Conservation (phyloP, 2,113 vertebrate species). For the Setophaga kirtlandii region DNA sequence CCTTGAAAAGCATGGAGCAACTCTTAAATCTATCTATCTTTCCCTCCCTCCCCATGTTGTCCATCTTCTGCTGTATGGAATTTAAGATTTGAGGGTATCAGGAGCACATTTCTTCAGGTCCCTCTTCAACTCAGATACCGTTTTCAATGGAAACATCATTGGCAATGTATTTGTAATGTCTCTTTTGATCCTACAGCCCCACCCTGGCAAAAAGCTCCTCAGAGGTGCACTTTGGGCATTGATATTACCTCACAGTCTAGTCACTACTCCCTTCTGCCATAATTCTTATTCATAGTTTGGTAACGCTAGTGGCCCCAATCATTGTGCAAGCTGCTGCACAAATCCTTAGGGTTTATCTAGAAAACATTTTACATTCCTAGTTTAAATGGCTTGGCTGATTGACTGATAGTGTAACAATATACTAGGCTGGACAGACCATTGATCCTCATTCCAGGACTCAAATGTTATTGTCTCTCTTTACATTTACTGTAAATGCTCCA, state of each 20-base stretch:
- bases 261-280: neutral
- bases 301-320: neutral
- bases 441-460: conserved; percentile 22
- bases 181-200: neutral
- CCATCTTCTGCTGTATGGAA: neutral
- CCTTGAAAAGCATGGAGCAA: neutral
- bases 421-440: neutral
- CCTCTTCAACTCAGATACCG: neutral
- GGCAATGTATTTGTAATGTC: neutral
- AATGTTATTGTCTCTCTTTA: neutral
- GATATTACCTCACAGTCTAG: neutral
- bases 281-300: conserved; percentile 19
- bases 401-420: conserved; percentile 35
- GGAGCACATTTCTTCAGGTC: neutral
- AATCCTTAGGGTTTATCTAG: conserved; percentile 28
- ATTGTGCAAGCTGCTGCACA: neutral
- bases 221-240: neutral
- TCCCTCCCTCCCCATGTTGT: neutral
- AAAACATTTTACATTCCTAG: conserved; percentile 35
- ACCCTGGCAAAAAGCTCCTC: neutral
- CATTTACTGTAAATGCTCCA: conserved; percentile 56
- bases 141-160: neutral
- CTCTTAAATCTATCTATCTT: neutral
- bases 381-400: conserved; percentile 27
- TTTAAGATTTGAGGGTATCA: neutral